phyloP scores from a whole-genome alignment of 2,113 vertebrate species.

The Alosa alosa region DNA sequence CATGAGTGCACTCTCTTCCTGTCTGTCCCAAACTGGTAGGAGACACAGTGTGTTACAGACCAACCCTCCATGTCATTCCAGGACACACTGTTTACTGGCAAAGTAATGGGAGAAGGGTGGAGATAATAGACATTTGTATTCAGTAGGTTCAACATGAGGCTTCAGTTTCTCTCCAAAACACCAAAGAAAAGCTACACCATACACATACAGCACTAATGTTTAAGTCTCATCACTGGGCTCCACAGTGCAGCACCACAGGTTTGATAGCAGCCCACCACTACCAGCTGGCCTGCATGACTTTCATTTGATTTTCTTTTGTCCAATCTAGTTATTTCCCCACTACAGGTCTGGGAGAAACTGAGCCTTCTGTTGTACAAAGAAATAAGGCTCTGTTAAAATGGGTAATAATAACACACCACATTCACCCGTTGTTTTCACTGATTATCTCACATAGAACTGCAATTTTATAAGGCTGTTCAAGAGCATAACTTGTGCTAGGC shows the following conservation, averaged over 20 bases:
- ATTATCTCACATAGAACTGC: not conserved
- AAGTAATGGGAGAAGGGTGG: too few relatives aligned
- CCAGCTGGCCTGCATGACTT: not conserved
- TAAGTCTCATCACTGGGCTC: not conserved
- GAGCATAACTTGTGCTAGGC: too few relatives aligned
- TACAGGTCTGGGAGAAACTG: not conserved
- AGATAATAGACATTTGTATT: not conserved
- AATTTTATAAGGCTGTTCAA: too few relatives aligned
- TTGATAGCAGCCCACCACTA: not conserved
- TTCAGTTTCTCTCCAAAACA: not conserved
- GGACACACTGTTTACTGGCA: too few relatives aligned
- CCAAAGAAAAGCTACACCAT: not conserved
- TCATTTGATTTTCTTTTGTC: not conserved
- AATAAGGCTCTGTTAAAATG: too few relatives aligned
- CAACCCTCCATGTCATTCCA: too few relatives aligned
- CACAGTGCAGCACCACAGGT: not conserved
- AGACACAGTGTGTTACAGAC: not conserved
- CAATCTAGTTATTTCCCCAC: not conserved
- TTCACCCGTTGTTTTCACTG: not conserved
- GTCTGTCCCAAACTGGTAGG: not conserved
- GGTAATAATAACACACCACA: too few relatives aligned
- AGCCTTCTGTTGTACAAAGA: not conserved
- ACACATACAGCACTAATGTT: not conserved
- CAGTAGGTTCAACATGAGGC: too few relatives aligned
- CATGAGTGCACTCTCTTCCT: not conserved